Evolutionary conservation across 2,888 invertebrate genomes (phyloP).

Genomic region (Schizotus pectinicornis): DNA sequence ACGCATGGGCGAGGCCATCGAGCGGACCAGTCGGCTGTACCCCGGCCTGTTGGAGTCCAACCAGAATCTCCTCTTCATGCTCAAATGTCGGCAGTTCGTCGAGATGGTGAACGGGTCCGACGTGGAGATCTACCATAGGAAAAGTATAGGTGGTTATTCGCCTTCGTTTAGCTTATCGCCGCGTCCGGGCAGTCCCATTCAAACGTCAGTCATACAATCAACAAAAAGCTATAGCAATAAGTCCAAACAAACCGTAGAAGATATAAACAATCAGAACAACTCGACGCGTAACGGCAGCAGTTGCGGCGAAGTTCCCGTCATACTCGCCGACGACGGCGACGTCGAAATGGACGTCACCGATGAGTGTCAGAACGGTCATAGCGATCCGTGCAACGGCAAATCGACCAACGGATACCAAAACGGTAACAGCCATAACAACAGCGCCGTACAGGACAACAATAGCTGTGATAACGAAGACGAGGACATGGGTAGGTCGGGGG

Average conservation of each 20-base stretch:
- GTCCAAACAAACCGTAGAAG: conserved; percentile 50
- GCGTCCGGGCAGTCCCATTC: conserved; percentile 63
- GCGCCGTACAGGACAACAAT: conserved; percentile 43
- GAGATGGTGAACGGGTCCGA: conserved; percentile 97
- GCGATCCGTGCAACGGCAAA: conserved; percentile 43
- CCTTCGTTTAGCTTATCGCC: conserved; percentile 48
- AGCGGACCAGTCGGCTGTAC: conserved; percentile 85
- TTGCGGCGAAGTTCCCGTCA: conserved; percentile 50
- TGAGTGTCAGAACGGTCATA: conserved; percentile 56
- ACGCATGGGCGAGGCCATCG: conserved; percentile 94
- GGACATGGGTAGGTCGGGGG: conserved; percentile 71
- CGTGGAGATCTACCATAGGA: conserved; percentile 65
- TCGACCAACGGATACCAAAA: conserved; percentile 65
- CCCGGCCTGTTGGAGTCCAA: conserved; percentile 93
- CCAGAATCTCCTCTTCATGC: conserved; percentile 89
- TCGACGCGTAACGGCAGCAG: conserved; percentile 57
- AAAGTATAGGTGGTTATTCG: conserved; percentile 48
- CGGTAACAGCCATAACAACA: conserved; percentile 59
- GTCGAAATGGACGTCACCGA: conserved; percentile 62
- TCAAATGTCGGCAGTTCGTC: conserved; percentile 98
- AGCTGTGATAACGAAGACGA: conserved; percentile 74
- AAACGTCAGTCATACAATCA: conserved; percentile 85
- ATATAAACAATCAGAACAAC: conserved; percentile 64
- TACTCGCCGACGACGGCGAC: conserved; percentile 59
- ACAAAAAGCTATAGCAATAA: conserved; percentile 63